These are phyloP conservation scores for Python bivittatus DNA, from an alignment of 2,113 vertebrate genomes.

Conservation along the genomic window DNA sequence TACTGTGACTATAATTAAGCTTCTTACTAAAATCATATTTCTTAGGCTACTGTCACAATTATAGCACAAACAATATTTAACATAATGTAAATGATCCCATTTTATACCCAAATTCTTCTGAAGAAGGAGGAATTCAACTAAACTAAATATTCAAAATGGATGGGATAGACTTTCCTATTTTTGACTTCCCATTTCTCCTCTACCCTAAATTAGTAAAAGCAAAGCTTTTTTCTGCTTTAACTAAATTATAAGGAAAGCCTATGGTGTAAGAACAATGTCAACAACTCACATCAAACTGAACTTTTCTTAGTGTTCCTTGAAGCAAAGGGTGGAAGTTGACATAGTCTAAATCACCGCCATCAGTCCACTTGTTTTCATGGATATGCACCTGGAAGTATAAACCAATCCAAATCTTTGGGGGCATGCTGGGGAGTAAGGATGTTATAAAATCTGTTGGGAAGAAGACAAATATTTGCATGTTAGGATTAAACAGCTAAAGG, in stretches of 20 bases:
- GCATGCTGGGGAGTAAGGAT: slow-evolving; percentile 76
- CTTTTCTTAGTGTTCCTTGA: slow-evolving; percentile 73
- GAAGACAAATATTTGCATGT: slow-evolving; percentile 36
- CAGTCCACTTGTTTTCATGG: slow-evolving; percentile 77
- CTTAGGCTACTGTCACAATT: not conserved
- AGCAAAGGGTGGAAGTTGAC: slow-evolving; percentile 87
- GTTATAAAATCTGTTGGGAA: slow-evolving; percentile 87
- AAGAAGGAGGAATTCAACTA: not conserved
- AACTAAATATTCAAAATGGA: not conserved
- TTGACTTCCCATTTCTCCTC: not conserved
- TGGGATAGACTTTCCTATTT: not conserved
- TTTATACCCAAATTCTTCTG: slow-evolving; percentile 26
- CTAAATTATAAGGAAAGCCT: not conserved
- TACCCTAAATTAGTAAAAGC: not conserved
- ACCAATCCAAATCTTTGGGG: slow-evolving; percentile 85
- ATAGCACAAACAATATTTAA: not conserved
- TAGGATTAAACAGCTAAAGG: slow-evolving; percentile 26
- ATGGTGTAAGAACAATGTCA: not conserved
- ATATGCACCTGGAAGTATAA: slow-evolving; percentile 72
- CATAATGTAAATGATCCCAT: slow-evolving; percentile 3
- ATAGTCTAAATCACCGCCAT: slow-evolving; percentile 76
- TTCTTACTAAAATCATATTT: not conserved
- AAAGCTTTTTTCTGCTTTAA: not conserved
- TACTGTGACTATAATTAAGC: not conserved
- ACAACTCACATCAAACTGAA: slow-evolving; percentile 79